Conservation (phyloP, 2,113 vertebrate genomes). For the Cariama cristata region DNA sequence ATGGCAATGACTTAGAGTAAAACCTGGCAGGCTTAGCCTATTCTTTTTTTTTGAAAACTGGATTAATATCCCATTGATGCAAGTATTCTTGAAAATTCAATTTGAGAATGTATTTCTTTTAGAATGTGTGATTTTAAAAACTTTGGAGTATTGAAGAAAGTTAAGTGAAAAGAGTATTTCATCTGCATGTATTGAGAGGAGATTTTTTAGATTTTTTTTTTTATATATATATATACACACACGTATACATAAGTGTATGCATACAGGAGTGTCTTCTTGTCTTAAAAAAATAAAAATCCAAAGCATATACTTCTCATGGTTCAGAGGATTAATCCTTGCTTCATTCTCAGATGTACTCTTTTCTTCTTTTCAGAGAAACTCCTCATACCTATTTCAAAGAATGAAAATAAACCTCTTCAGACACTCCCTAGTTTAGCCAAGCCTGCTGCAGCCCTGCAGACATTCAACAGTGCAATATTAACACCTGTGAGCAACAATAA, state of each 20-base stretch:
- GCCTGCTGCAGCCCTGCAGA: conserved; percentile 76
- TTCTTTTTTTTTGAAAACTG: background rate
- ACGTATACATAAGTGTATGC: fast-evolving
- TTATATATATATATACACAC: fast-evolving
- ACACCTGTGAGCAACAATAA: conserved; percentile 81
- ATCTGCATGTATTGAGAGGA: background rate
- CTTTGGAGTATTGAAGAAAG: background rate
- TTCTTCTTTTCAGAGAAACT: conserved; percentile 73
- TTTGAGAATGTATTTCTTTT: background rate
- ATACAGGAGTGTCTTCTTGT: background rate
- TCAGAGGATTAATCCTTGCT: background rate
- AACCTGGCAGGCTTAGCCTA: background rate
- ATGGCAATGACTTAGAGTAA: background rate
- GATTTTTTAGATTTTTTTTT: no score
- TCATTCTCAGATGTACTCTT: background rate
- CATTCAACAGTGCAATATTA: conserved; percentile 82
- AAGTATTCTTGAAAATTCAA: background rate
- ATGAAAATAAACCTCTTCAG: conserved; percentile 78
- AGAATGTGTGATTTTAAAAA: background rate
- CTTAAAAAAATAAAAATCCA: background rate
- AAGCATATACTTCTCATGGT: fast-evolving
- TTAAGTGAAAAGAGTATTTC: background rate
- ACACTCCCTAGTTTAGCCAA: conserved; percentile 76
- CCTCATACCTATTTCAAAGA: conserved; percentile 70
- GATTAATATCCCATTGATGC: background rate